Percentiles rank a stretch among this genome's conserved stretches.
Conservation (phyloP, 2,888 invertebrate species). For the Lomographa bimaculata region DNA sequence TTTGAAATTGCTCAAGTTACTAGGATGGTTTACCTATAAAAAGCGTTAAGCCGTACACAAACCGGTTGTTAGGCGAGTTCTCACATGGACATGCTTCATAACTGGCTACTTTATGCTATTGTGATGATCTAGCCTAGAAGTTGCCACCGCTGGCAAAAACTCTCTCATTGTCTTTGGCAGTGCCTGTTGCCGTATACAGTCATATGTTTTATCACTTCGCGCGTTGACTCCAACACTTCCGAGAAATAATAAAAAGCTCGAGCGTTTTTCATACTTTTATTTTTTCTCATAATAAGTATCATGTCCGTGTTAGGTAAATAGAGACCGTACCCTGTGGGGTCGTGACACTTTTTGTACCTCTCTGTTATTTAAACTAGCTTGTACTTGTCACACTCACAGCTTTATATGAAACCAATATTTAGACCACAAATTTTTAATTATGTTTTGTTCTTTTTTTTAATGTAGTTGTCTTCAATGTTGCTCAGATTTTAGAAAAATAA, state of each 20-base stretch:
- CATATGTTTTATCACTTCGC: slow-evolving; percentile 64
- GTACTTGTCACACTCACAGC: slow-evolving; percentile 9
- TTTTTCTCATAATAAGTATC: slow-evolving; percentile 33
- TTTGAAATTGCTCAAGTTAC: slow-evolving; percentile 53
- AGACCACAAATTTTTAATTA: no score
- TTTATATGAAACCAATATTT: slow-evolving; percentile 6
- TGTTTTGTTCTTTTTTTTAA: no score
- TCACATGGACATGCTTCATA: slow-evolving; percentile 67
- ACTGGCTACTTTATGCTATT: slow-evolving; percentile 79
- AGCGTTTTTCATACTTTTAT: slow-evolving; percentile 21
- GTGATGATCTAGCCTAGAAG: slow-evolving; percentile 78
- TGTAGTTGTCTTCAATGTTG: no score
- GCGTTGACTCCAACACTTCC: slow-evolving; percentile 55
- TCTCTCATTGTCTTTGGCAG: slow-evolving; percentile 64
- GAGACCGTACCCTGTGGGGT: slow-evolving; percentile 13
- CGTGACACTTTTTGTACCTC: slow-evolving; percentile 43
- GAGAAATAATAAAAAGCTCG: slow-evolving; percentile 48
- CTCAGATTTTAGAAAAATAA: no score
- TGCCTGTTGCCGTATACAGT: slow-evolving; percentile 58
- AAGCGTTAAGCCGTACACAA: slow-evolving; percentile 59
- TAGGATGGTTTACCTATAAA: slow-evolving; percentile 62
- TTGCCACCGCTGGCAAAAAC: slow-evolving; percentile 69
- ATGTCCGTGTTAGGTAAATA: slow-evolving; percentile 42
- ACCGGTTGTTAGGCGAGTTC: slow-evolving; percentile 67
- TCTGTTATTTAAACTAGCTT: slow-evolving; percentile 33